Conservation (phyloP, 2,113 vertebrate genomes). For the Uropsilus gracilis region DNA sequence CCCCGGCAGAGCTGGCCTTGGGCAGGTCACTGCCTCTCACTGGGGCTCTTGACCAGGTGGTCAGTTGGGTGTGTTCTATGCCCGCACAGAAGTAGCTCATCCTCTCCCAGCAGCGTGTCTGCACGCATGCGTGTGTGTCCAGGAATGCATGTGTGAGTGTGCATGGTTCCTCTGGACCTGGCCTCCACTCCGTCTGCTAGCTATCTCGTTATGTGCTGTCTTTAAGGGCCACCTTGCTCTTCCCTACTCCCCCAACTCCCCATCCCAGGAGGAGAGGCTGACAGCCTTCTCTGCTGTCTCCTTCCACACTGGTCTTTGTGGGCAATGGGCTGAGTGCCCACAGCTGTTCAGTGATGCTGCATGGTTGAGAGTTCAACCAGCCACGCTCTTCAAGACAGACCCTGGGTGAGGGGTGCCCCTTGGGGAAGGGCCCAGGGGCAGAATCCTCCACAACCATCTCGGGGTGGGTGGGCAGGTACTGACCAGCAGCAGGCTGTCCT, state of each 20-base stretch:
- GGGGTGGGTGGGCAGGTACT: neutral
- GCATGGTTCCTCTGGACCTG: neutral
- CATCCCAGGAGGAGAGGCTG: neutral
- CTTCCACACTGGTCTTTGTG: neutral
- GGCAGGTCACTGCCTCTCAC: neutral
- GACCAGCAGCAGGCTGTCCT: neutral
- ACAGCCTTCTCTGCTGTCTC: neutral
- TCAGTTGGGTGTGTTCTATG: neutral
- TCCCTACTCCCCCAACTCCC: too few relatives aligned
- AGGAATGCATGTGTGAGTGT: accelerated
- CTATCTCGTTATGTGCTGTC: neutral
- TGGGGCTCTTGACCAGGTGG: neutral
- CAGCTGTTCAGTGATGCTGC: neutral
- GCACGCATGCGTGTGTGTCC: neutral
- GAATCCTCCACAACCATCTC: neutral
- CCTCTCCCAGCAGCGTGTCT: neutral
- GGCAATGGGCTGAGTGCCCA: neutral
- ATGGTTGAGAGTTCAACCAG: neutral
- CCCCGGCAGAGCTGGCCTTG: neutral
- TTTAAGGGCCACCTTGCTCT: neutral
- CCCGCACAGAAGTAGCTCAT: neutral
- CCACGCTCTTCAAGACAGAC: neutral
- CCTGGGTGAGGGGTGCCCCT: neutral
- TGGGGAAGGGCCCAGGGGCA: neutral
- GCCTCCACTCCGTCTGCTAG: neutral